Conservation (phyloP, 1,140 invertebrate species). For the Gryllus bimaculatus region DNA sequence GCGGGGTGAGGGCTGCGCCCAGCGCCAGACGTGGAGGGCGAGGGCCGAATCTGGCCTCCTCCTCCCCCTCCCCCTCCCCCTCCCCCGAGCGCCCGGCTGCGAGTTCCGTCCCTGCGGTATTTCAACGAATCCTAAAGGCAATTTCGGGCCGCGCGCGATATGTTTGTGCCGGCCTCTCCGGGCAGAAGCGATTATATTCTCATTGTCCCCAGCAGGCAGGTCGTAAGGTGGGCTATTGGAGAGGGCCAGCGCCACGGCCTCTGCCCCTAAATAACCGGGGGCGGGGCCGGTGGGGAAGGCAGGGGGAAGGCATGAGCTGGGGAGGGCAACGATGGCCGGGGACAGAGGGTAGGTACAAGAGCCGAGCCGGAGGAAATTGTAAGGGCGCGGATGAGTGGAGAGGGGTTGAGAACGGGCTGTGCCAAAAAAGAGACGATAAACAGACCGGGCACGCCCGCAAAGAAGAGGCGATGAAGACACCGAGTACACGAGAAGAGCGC, state of each 20-base stretch:
- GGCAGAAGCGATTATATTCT: not conserved
- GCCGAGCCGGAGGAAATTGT: not conserved
- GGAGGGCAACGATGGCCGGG: not conserved
- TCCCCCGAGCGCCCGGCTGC: too few species aligned
- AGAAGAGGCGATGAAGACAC: too few species aligned
- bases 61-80: too few species aligned
- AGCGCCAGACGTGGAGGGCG: too few species aligned
- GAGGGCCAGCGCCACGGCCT: not conserved
- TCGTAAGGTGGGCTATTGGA: not conserved
- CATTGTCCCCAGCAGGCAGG: not conserved
- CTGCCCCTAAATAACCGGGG: not conserved
- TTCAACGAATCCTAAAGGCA: conserved; percentile 4
- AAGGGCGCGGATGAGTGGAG: not conserved
- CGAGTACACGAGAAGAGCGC: too few species aligned
- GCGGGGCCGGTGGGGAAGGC: not conserved
- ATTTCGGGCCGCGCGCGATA: not conserved
- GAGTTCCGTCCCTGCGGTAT: not conserved
- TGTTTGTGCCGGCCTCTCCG: not conserved
- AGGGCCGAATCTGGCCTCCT: too few species aligned
- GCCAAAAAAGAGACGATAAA: too few species aligned
- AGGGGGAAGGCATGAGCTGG: not conserved
- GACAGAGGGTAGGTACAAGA: not conserved
- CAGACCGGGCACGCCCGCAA: too few species aligned
- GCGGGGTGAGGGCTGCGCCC: too few species aligned
- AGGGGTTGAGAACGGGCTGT: not conserved